These are phyloP conservation scores for Nothobranchius kuhntae DNA, from an alignment of 2,113 vertebrate genomes.

Conservation along the genomic window DNA sequence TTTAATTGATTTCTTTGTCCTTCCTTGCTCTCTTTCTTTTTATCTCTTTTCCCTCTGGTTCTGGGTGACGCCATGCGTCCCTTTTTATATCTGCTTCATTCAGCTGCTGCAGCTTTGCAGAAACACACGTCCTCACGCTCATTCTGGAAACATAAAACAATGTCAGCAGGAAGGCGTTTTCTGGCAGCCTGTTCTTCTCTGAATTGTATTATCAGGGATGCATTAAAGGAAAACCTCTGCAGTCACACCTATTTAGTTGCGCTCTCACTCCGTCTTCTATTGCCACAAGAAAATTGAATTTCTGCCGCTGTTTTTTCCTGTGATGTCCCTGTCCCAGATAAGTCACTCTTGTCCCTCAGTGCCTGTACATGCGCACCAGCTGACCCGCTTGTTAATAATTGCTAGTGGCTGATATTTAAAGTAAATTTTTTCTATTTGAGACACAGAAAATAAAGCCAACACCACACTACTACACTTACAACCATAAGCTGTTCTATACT, in stretches of 20 bases:
- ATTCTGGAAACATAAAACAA: conserved; percentile 63
- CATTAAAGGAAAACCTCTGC: conserved; percentile 64
- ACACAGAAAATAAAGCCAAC: no score
- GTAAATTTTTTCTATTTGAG: background rate
- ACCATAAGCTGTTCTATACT: no score
- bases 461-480: no score
- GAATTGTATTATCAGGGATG: conserved; percentile 59
- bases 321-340: conserved; percentile 75
- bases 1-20: conserved; percentile 34
- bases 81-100: conserved; percentile 68
- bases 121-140: conserved; percentile 20
- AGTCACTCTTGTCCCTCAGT: conserved; percentile 64
- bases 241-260: conserved; percentile 72
- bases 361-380: conserved; percentile 36
- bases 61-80: conserved; percentile 62
- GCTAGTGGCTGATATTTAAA: conserved; percentile 24
- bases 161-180: conserved; percentile 67
- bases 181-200: conserved; percentile 43
- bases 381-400: conserved; percentile 36
- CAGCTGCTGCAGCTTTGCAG: conserved; percentile 58
- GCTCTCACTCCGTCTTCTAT: conserved; percentile 48
- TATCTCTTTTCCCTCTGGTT: conserved; percentile 34
- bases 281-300: conserved; percentile 70
- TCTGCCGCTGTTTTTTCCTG: conserved; percentile 63
- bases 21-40: conserved; percentile 20